phyloP scores from a whole-genome alignment of 2,888 invertebrate genomes.

The Spicauda simplicius region DNA sequence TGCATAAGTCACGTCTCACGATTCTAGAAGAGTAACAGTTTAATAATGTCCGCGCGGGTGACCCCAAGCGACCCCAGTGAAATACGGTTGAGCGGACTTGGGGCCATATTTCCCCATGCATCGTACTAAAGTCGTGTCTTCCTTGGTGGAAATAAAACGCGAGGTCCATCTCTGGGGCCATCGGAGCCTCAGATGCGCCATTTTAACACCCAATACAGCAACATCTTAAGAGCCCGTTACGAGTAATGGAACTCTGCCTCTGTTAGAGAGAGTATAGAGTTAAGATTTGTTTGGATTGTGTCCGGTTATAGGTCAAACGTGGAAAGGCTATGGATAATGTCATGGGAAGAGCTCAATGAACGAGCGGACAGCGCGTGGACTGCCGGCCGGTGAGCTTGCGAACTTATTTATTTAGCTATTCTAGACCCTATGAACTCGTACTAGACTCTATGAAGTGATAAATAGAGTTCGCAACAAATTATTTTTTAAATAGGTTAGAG shows the following conservation, averaged over 20 bases:
- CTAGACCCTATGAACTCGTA: conserved; percentile 49
- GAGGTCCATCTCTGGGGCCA: conserved; percentile 84
- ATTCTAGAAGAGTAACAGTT: conserved; percentile 79
- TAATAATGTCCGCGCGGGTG: conserved; percentile 81
- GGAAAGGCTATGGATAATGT: conserved; percentile 71
- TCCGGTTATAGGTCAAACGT: conserved; percentile 50
- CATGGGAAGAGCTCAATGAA: conserved; percentile 84
- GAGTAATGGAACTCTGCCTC: conserved; percentile 27
- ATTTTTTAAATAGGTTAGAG: conserved; percentile 12
- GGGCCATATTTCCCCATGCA: conserved; percentile 82
- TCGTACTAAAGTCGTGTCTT: conserved; percentile 82
- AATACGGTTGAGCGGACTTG: conserved; percentile 81
- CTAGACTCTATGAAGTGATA: conserved; percentile 49
- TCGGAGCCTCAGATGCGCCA: conserved; percentile 82
- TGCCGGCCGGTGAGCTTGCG: conserved; percentile 71
- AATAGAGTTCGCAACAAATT: conserved; percentile 47
- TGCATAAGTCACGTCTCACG: conserved; percentile 83
- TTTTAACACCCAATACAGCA: conserved; percentile 54
- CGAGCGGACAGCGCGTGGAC: conserved; percentile 82
- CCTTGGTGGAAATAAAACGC: conserved; percentile 83
- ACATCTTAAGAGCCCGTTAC: conserved; percentile 47
- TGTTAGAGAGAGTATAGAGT: background rate
- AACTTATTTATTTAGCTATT: conserved; percentile 59
- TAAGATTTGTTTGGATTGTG: conserved; percentile 31
- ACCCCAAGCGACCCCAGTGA: conserved; percentile 77